Evolutionary conservation across 2,888 invertebrate genomes (phyloP).

Genomic region (Siphlonurus alternatus): DNA sequence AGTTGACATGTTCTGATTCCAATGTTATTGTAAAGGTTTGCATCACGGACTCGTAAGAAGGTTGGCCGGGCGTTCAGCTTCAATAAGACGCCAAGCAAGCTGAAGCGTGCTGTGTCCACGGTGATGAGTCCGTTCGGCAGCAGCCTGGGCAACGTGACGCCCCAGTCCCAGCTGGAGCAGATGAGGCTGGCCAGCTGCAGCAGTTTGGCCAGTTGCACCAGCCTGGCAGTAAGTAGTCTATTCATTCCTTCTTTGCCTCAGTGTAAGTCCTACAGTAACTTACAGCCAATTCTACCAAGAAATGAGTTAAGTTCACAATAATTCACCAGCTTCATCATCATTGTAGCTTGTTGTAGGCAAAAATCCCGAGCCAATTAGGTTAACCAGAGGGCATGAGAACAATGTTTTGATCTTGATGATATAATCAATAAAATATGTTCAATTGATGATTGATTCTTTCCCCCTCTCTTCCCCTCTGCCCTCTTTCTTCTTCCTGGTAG

Average conservation of each 20-base stretch:
- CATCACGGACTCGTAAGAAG: conserved; percentile 66
- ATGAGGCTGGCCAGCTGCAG: conserved; percentile 75
- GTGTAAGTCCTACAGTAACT: no score
- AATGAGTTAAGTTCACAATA: no score
- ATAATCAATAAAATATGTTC: no score
- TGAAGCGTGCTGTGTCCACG: conserved; percentile 86
- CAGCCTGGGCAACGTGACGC: conserved; percentile 56
- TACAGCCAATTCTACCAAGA: no score
- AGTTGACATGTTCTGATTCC: neutral
- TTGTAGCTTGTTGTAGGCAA: no score
- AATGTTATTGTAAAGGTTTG: conserved; percentile 32
- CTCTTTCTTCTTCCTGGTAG: no score
- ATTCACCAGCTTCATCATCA: no score
- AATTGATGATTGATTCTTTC: no score
- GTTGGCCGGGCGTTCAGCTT: conserved; percentile 90
- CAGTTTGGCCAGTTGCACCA: conserved; percentile 28
- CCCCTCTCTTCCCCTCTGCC: no score
- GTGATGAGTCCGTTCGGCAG: conserved; percentile 87
- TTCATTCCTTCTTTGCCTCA: neutral
- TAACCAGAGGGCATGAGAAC: no score
- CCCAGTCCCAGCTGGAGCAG: conserved; percentile 67
- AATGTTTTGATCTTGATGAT: no score
- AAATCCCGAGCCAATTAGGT: no score
- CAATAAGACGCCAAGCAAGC: conserved; percentile 84
- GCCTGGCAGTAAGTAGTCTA: neutral